Conservation (phyloP, 2,888 invertebrate species). For the Monoplex corrugatus region DNA sequence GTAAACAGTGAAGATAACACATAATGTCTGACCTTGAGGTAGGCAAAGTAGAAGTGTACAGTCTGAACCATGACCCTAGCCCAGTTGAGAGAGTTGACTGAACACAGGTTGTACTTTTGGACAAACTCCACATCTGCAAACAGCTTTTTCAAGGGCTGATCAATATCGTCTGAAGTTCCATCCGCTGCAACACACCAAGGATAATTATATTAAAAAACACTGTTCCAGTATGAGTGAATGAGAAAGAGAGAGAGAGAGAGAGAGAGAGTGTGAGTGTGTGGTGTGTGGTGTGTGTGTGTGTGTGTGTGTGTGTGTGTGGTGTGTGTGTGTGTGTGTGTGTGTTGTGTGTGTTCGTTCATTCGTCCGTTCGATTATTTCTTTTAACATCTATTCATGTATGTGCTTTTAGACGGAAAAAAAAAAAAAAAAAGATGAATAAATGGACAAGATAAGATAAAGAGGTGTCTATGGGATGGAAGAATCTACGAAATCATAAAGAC, state of each 20-base stretch:
- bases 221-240: neutral
- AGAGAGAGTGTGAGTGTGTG: slow-evolving; percentile 13
- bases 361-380: neutral
- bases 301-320: neutral
- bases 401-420: no score
- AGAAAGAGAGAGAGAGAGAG: neutral
- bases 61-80: slow-evolving; percentile 82
- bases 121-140: slow-evolving; percentile 80
- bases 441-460: no score
- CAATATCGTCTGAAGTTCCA: slow-evolving; percentile 83
- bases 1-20: neutral
- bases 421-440: no score
- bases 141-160: slow-evolving; percentile 80
- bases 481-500: no score
- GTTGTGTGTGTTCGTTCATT: neutral
- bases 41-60: slow-evolving; percentile 82
- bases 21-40: slow-evolving; percentile 77
- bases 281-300: slow-evolving; percentile 12
- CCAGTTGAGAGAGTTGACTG: slow-evolving; percentile 83
- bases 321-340: slow-evolving; percentile 8
- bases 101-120: slow-evolving; percentile 73
- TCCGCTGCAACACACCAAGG: slow-evolving; percentile 76
- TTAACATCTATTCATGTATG: neutral
- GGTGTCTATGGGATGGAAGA: no score
- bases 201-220: no score